These are phyloP conservation scores for Leucophora obtusa DNA, from an alignment of 2,888 invertebrate genomes.

Conservation along the genomic window DNA sequence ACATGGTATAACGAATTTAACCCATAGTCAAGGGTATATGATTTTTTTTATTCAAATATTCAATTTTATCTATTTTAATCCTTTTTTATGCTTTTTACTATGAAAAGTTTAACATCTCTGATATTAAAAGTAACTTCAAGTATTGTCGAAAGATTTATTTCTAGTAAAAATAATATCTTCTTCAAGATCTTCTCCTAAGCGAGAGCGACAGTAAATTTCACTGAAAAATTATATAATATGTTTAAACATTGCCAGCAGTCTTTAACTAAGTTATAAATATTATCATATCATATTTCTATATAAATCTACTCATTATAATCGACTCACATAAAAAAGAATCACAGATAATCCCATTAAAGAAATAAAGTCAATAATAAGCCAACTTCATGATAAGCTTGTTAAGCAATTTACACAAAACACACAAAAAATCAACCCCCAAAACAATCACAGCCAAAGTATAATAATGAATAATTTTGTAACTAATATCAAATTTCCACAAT, in stretches of 20 bases:
- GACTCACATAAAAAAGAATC: constrained; percentile 21
- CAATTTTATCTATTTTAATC: too few relatives aligned
- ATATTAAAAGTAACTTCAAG: background rate
- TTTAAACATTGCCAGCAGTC: background rate
- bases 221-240: too few relatives aligned
- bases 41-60: too few relatives aligned
- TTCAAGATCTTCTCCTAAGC: too few relatives aligned
- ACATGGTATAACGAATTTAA: too few relatives aligned
- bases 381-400: constrained; percentile 61
- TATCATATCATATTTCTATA: background rate
- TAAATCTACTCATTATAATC: constrained; percentile 27
- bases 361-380: constrained; percentile 51
- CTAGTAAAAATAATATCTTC: too few relatives aligned
- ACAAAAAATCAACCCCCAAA: constrained; percentile 47
- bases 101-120: too few relatives aligned
- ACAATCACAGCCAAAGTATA: constrained; percentile 38
- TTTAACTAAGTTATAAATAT: constrained; percentile 4
- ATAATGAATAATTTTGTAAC: constrained; percentile 49
- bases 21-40: background rate
- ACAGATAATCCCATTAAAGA: constrained; percentile 45
- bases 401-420: constrained; percentile 44
- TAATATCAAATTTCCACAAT: constrained; percentile 59
- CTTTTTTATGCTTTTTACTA: too few relatives aligned
- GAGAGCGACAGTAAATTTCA: too few relatives aligned
- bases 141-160: too few relatives aligned